Conservation (phyloP, 2,888 invertebrate genomes). For the Oconnorella tubifera region DNA sequence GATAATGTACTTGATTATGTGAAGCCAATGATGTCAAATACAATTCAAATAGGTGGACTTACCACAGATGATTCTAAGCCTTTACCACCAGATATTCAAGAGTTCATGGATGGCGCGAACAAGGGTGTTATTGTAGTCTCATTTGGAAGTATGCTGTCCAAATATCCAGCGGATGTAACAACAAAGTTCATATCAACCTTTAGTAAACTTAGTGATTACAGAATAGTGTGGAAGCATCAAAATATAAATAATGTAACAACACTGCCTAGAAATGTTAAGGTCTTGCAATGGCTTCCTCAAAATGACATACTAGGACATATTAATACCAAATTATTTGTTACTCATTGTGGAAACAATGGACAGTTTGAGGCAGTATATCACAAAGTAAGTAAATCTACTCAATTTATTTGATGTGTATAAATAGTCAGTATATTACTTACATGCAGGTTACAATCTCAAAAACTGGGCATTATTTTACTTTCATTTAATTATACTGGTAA, state of each 20-base stretch:
- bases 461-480: no score
- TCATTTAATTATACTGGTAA: no score
- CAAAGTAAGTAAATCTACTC: not conserved
- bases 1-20: not conserved
- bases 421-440: no score
- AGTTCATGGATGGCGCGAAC: constrained; percentile 9
- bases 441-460: no score
- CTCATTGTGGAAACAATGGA: constrained; percentile 24
- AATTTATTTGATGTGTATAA: no score
- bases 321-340: constrained; percentile 16
- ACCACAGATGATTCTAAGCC: not conserved
- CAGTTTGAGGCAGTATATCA: constrained; percentile 21
- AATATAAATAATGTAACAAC: not conserved
- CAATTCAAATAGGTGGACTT: constrained; percentile 1
- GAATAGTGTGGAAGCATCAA: constrained; percentile 16
- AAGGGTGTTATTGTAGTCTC: constrained; percentile 8
- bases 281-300: constrained; percentile 18
- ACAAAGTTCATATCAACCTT: constrained; percentile 10
- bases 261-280: constrained; percentile 13
- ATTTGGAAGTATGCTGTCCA: constrained; percentile 13
- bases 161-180: not conserved
- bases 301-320: constrained; percentile 16
- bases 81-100: not conserved
- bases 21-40: constrained; percentile 1
- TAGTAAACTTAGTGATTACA: constrained; percentile 2